Conservation (phyloP, 2,888 invertebrate genomes). For the Geophilus truncorum region DNA sequence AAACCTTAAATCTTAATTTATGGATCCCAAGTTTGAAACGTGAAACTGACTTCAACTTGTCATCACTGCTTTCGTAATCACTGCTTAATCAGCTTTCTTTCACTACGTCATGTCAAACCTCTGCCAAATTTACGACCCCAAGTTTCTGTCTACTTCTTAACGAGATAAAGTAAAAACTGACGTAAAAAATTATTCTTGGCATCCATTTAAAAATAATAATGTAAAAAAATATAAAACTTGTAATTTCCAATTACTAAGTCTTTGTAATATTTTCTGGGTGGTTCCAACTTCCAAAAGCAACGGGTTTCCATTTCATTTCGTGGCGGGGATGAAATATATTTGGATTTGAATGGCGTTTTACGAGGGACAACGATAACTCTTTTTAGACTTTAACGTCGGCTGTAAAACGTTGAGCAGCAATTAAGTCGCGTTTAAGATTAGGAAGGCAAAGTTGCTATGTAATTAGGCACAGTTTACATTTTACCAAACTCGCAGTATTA, state of each 20-base stretch:
- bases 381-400: background rate
- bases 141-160: background rate
- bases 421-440: background rate
- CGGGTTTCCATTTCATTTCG: background rate
- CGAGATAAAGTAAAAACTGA: background rate
- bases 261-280: too few relatives aligned
- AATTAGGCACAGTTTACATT: background rate
- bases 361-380: background rate
- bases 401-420: conserved; percentile 5
- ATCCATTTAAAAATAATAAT: too few relatives aligned
- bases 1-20: background rate
- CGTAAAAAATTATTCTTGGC: too few relatives aligned
- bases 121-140: background rate
- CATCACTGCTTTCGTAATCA: conserved; percentile 23
- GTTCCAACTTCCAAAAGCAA: too few relatives aligned
- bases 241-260: too few relatives aligned
- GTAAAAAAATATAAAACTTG: too few relatives aligned
- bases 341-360: background rate
- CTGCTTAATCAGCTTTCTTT: conserved; percentile 12
- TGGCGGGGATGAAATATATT: background rate
- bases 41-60: background rate
- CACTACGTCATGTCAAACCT: background rate
- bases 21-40: conserved; percentile 9
- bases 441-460: background rate
- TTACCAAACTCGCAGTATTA: background rate